phyloP scores from a whole-genome alignment of 2,113 vertebrate species.

The Oncorhynchus gorbuscha region DNA sequence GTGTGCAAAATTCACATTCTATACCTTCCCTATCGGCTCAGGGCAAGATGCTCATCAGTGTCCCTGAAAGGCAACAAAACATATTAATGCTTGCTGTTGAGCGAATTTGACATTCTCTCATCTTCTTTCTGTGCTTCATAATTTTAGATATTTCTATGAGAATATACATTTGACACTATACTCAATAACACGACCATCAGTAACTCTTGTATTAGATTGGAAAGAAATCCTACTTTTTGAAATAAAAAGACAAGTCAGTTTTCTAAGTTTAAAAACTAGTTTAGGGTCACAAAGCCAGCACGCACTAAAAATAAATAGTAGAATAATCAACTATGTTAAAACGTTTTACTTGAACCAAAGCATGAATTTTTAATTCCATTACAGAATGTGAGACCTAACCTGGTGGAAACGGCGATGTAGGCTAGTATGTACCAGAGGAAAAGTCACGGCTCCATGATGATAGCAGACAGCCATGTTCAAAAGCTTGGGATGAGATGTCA shows the following conservation, averaged over 20 bases:
- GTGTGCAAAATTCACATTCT: conserved; percentile 5
- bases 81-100: background rate
- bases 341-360: background rate
- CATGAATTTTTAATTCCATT: background rate
- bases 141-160: too few relatives aligned
- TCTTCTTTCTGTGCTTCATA: background rate
- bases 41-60: background rate
- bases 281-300: background rate
- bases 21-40: background rate
- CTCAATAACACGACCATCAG: too few relatives aligned
- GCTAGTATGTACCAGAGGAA: too few relatives aligned
- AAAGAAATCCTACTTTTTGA: too few relatives aligned
- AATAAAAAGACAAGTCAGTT: too few relatives aligned
- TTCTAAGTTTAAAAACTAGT: too few relatives aligned
- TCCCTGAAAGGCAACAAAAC: background rate
- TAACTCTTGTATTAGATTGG: too few relatives aligned
- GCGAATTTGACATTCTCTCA: background rate
- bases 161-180: too few relatives aligned
- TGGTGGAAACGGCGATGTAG: background rate
- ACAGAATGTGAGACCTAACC: background rate
- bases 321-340: background rate
- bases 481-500: too few relatives aligned
- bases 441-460: too few relatives aligned
- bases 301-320: background rate
- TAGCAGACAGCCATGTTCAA: too few relatives aligned